Evolutionary conservation across 2,888 invertebrate species (phyloP), one percentile per base, ranked within the genome.

Genomic region (Tetranychus piercei): DNA sequence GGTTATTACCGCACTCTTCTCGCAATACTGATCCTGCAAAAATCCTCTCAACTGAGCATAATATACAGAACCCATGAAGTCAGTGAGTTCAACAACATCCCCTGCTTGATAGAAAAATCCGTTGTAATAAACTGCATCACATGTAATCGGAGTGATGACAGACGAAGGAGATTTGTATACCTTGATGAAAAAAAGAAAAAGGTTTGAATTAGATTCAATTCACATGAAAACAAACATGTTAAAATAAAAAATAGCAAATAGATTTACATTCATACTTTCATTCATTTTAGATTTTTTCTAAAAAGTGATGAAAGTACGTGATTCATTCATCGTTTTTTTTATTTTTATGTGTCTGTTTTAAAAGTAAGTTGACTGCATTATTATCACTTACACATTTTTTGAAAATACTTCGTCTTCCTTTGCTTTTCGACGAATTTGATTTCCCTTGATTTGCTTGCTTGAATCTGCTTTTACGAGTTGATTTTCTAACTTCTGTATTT

Each of bases 21-120:
- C 91, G 79, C 92, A 91, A 82, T 91, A 94, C 81, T 92, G 91
- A 82, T 95, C 94, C 0, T 91, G 90, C 76, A 94, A n/a, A 74
- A 95, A 87, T 3, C 93, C 94, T 74, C 91, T 86, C 75, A 94
- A 88, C 84, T 94, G 94, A 7, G 92, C 94, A 81, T 92, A 95
- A 83, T 88, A 95, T 44, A 88, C 86, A 77, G 88, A 88, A 7
- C 82, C 82, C 74, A 89, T 88, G 5, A 88, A 88, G 80, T 92
- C 92, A 75, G 88, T 85, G 82, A 94, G 85, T 0, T 92, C 91
- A 0, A 94, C 92, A 79, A 95, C 89, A 81, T 95, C 94, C 0
- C 94, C 94, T 18, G 90, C 86, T 86, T 93, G 92, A 83, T 89
- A 88, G 82, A 92, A 93, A 76, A 80, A 80, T 34, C 83, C 83